Evolutionary conservation across 2,888 invertebrate species (phyloP).

Genomic region (Scaptomyza parva): DNA sequence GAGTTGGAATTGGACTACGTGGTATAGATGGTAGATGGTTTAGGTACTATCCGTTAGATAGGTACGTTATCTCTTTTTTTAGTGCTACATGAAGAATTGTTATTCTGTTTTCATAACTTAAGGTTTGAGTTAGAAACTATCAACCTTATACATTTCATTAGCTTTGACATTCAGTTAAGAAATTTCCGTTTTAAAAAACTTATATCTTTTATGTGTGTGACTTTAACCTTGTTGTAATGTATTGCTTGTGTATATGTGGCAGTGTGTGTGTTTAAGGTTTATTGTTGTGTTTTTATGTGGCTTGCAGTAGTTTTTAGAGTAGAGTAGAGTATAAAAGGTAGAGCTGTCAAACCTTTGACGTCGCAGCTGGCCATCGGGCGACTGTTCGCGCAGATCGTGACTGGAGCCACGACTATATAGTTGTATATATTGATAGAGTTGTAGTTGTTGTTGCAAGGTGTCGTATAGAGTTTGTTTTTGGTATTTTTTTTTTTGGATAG

Average conservation of each 20-base stretch:
- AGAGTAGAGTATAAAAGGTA: conserved; percentile 65
- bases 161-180: not conserved
- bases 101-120: not conserved
- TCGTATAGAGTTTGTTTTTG: conserved; percentile 37
- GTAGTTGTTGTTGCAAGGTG: conserved; percentile 46
- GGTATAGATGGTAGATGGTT: conserved; percentile 19
- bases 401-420: conserved; percentile 89
- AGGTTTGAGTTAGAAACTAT: not conserved
- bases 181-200: not conserved
- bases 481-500: conserved; percentile 47
- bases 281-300: conserved; percentile 41
- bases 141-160: not conserved
- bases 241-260: not conserved
- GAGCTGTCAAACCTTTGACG: conserved; percentile 90
- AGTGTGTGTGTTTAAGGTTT: conserved; percentile 14
- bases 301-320: conserved; percentile 49
- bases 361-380: conserved; percentile 90
- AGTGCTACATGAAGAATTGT: conserved; percentile 4
- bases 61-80: conserved; percentile 6
- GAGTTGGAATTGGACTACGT: conserved; percentile 8
- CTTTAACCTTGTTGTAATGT: conserved; percentile 41
- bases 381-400: conserved; percentile 90
- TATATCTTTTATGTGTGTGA: not conserved
- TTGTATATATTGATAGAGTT: conserved; percentile 36
- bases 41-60: not conserved